Evolutionary conservation across 2,797 vertebrate species (phyloP), one percentile per base, ranked within the genome.

Genomic region (Limosa lapponica): DNA sequence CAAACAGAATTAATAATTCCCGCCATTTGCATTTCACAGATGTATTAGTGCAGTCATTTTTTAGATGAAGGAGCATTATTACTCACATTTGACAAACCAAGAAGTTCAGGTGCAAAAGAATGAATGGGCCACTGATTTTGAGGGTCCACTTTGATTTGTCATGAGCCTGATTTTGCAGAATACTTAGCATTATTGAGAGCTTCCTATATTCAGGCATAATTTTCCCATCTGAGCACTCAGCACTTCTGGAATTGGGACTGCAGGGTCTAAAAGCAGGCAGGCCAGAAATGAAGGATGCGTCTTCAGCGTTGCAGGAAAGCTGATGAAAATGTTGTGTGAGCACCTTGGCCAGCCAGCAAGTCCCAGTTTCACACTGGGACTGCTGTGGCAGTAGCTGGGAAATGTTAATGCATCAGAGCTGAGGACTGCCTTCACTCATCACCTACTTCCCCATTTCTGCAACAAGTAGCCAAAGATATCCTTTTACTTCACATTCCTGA

Each of bases 51-150:
- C 84, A 85, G 71, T 78, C 61, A 37, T 82, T 52, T 87, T 95
- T 87, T 43, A 59, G 87, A 78, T 94, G 84, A 82, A 93, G 89
- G 84, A 72, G 79, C 37, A 37, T 92, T 96, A 93, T 96, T 86
- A 51, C 87, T 95, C 82, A 67, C 84, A 86, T 95, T 90, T 93
- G 91, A 93, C 75, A 95, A 94, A 95, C 92, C 57, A 94, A 96
- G 95, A 95, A 91, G 79, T 88, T 96, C 95, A 96, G 95, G 95
- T 96, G 95, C 95, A 91, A 54, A 93, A 89, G 91, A 80, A 92
- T 97, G 95, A 97, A 96, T 97, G 96, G 87, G 79, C 41, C 64
- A 34, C 90, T 97, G 95, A 97, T 97, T 97, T 97, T 80, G 95
- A 96, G 96, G 86, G 89, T 90, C 84, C 87, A 92, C 61, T 92